phyloP scores from a whole-genome alignment of 2,113 vertebrate species.

The Gymnocephalus cernua region DNA sequence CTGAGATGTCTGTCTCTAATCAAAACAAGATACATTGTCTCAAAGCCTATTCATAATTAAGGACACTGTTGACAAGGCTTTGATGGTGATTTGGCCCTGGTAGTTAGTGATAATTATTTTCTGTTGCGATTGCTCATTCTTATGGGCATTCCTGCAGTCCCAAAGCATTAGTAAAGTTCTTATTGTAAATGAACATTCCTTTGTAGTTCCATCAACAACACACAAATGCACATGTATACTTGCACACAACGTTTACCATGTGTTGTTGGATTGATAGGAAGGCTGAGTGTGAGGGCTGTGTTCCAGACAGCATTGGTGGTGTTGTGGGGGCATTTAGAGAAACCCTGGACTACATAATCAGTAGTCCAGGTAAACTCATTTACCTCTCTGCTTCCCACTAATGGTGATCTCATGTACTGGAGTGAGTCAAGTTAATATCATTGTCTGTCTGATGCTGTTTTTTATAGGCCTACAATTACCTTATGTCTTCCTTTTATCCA shows the following conservation, averaged over 20 bases:
- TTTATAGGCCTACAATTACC: conserved; percentile 17
- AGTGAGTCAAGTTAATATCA: conserved; percentile 50
- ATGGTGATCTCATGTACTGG: conserved; percentile 67
- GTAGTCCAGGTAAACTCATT: no score
- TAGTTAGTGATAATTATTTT: conserved; percentile 60
- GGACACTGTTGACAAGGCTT: conserved; percentile 46
- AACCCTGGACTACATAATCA: conserved; percentile 27
- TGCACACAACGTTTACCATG: conserved; percentile 58
- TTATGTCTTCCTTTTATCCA: not conserved
- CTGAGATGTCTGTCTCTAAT: conserved; percentile 60
- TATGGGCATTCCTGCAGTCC: conserved; percentile 39
- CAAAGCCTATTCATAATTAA: conserved; percentile 39
- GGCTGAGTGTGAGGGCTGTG: conserved; percentile 56
- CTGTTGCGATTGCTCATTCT: conserved; percentile 44
- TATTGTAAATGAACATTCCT: conserved; percentile 73
- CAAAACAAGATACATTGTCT: conserved; percentile 49
- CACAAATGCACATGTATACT: conserved; percentile 51
- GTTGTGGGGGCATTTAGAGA: conserved; percentile 63
- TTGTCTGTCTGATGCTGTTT: conserved; percentile 38
- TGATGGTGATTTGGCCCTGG: conserved; percentile 52
- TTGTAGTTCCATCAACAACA: conserved; percentile 53
- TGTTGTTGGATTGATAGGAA: conserved; percentile 65
- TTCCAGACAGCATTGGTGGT: conserved; percentile 62
- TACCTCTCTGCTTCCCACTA: conserved; percentile 63
- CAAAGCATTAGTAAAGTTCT: conserved; percentile 39